Evolutionary conservation across 2,113 vertebrate genomes (phyloP).

Genomic region (Xyliphius kryptos): DNA sequence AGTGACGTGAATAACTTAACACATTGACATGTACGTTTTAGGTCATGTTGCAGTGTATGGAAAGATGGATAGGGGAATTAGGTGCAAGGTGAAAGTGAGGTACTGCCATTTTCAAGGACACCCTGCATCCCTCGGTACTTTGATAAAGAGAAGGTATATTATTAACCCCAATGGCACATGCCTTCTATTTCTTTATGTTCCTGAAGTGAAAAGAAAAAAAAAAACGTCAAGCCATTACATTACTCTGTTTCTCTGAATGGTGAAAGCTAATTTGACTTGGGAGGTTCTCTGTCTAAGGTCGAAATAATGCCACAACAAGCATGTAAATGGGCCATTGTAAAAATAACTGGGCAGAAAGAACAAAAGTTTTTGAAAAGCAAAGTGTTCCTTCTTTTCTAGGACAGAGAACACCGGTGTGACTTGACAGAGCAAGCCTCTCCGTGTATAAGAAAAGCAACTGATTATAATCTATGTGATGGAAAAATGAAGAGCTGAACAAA

Average conservation of each 20-base stretch:
- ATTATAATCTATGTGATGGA: slow-evolving; percentile 53
- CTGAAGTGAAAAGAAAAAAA: too few species aligned
- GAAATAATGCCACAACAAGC: slow-evolving; percentile 74
- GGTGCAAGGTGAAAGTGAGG: slow-evolving; percentile 57
- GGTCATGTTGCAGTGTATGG: neutral
- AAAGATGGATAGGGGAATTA: too few species aligned
- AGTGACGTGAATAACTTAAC: too few species aligned
- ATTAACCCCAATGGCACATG: slow-evolving; percentile 74
- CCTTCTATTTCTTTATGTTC: slow-evolving; percentile 65
- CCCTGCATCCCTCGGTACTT: slow-evolving; percentile 69
- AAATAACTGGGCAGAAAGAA: slow-evolving; percentile 65
- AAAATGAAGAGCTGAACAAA: slow-evolving; percentile 49
- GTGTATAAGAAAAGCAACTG: slow-evolving; percentile 50
- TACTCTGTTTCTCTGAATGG: slow-evolving; percentile 63
- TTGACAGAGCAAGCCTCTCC: slow-evolving; percentile 55
- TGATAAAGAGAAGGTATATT: slow-evolving; percentile 77
- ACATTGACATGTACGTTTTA: neutral
- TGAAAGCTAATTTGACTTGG: slow-evolving; percentile 75
- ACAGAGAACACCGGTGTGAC: slow-evolving; percentile 64
- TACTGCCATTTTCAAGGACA: slow-evolving; percentile 70
- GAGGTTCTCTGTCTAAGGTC: slow-evolving; percentile 71
- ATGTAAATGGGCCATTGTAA: slow-evolving; percentile 73
- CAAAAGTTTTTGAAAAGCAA: slow-evolving; percentile 64
- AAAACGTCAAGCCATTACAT: slow-evolving; percentile 66
- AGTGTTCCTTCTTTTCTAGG: slow-evolving; percentile 69